phyloP scores from a whole-genome alignment of 1,140 invertebrate species.

The Diorhabda elongata region DNA sequence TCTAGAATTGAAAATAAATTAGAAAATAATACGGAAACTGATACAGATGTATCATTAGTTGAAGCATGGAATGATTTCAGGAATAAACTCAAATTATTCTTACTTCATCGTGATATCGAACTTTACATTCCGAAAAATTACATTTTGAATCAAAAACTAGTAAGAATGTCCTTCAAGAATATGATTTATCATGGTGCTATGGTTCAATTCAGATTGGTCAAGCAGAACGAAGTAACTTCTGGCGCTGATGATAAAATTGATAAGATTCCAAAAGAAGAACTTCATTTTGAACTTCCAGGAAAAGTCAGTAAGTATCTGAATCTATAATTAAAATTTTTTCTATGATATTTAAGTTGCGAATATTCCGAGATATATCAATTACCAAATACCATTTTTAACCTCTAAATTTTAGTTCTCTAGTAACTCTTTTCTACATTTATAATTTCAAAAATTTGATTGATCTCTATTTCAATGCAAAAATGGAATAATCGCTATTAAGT shows the following conservation, averaged over 20 bases:
- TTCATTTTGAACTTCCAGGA: not conserved
- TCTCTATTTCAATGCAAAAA: too few relatives aligned
- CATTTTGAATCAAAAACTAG: not conserved
- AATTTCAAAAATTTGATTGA: too few relatives aligned
- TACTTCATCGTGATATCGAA: not conserved
- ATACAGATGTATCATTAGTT: not conserved
- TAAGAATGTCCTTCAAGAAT: not conserved
- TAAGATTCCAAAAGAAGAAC: not conserved
- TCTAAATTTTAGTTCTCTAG: too few relatives aligned
- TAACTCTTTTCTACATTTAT: too few relatives aligned
- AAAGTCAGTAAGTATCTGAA: not conserved
- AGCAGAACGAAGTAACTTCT: not conserved
- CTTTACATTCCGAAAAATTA: not conserved
- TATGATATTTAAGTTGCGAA: too few relatives aligned
- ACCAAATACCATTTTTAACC: too few relatives aligned
- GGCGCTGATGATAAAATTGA: not conserved
- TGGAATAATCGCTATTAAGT: too few relatives aligned
- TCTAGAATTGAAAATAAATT: too few relatives aligned
- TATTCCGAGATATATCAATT: too few relatives aligned
- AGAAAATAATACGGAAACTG: too few relatives aligned
- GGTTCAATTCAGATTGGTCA: not conserved
- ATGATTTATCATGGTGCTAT: not conserved
- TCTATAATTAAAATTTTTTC: too few relatives aligned
- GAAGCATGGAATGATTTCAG: not conserved
- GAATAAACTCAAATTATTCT: not conserved